Evolutionary conservation across 2,113 vertebrate species (phyloP), one percentile per base, ranked within the genome.

Genomic region (Aspiorhynchus laticeps): DNA sequence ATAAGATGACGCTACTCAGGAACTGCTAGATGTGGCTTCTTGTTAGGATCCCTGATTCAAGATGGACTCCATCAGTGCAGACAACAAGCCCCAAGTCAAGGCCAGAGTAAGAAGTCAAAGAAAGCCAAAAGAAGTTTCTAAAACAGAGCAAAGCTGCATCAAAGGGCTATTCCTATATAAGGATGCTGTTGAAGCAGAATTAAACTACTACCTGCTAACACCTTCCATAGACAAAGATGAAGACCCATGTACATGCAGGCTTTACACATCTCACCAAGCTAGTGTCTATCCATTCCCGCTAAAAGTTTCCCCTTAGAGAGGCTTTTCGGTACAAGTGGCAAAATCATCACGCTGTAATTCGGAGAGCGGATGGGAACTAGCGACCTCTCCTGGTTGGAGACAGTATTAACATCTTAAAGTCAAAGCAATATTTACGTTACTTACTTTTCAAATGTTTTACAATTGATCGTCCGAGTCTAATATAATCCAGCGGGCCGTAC

Each of bases 61-160:
- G 43, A 82, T 85, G 77, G 84, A 86, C 59, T 88, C 59, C 75
- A 89, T 89, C 41, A 89, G n/a, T 84, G 87, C 36, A 86, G 69
- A 83, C 41, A 78, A 79, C 38, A 88, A 59, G 80, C 31, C 74
- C 59, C 9, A 69, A 78, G 61, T 83, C 24, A 83, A 83, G 59
- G 56, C 78, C 85, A 86, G 31, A 33, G 31, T 33, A 33, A 33
- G 31, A 7, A 75, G 38, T 76, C 21, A 69, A 86, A 83, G 7
- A 83, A 84, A 79, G 61, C 80, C 31, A 88, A 84, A 74, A 86
- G 61, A 88, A 69, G 79, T 61, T 86, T 69, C 51, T 86, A 43
- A 88, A 88, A 76, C 71, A 73, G 74, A 88, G 69, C 2, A 17
- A 19, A 77, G 33, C 63, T 83, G 41, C 51, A 67, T 46, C 71